Percentiles rank a stretch among this genome's conserved stretches.
Conservation (phyloP, 2,888 invertebrate genomes). For the Aporophyla lueneburgensis region DNA sequence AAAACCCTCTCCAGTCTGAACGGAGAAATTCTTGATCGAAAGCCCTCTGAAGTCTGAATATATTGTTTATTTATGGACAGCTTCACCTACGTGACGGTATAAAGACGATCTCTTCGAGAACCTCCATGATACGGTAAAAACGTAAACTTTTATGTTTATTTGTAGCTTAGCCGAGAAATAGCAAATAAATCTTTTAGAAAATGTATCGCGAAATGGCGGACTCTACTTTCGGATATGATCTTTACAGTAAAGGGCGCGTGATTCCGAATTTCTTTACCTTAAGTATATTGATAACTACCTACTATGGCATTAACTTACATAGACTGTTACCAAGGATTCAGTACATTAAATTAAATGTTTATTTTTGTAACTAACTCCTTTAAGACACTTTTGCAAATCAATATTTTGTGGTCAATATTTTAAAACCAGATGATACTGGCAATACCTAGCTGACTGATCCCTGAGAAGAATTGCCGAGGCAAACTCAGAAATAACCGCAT, state of each 20-base stretch:
- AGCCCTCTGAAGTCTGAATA: not conserved
- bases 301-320: not conserved
- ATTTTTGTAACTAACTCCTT: too few relatives aligned
- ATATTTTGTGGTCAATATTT: too few relatives aligned
- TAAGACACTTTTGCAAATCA: too few relatives aligned
- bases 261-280: not conserved
- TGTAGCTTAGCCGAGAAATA: conserved; percentile 28
- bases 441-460: too few relatives aligned
- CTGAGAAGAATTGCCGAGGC: too few relatives aligned
- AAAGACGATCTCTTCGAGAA: conserved; percentile 27
- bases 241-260: not conserved
- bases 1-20: too few relatives aligned
- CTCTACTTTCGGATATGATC: conserved; percentile 33
- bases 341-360: too few relatives aligned
- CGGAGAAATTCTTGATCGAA: not conserved
- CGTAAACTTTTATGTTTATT: conserved; percentile 52
- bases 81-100: conserved; percentile 20
- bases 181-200: conserved; percentile 40
- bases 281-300: not conserved
- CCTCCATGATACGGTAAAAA: conserved; percentile 28
- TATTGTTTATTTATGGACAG: not conserved
- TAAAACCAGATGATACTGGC: too few relatives aligned
- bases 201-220: conserved; percentile 35
- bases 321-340: too few relatives aligned
- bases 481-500: too few relatives aligned